Evolutionary conservation across 2,888 invertebrate genomes (phyloP).

Genomic region (Zaprionus bogoriensis): DNA sequence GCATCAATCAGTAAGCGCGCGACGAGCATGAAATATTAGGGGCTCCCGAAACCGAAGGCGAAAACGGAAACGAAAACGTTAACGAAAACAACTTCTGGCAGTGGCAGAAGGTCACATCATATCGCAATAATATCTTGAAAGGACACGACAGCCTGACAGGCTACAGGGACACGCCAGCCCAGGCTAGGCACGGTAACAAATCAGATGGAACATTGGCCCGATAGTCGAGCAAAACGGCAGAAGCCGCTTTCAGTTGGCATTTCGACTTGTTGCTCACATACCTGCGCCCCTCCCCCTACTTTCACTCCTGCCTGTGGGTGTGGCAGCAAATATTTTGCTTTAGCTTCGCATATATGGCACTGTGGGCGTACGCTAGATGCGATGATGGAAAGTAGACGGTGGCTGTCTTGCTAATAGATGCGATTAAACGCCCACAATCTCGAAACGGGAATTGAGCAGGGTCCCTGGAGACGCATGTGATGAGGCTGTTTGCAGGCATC

Average conservation of each 20-base stretch:
- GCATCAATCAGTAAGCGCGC: slow-evolving; percentile 57
- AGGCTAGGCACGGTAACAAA: slow-evolving; percentile 8
- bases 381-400: too few species aligned
- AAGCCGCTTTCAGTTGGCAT: slow-evolving; percentile 32
- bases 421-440: slow-evolving; percentile 71
- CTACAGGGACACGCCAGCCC: too few species aligned
- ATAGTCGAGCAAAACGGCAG: not conserved
- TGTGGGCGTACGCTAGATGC: not conserved
- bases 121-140: slow-evolving; percentile 33
- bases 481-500: not conserved
- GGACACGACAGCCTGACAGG: not conserved
- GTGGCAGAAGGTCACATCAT: not conserved
- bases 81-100: too few species aligned
- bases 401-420: slow-evolving; percentile 62
- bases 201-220: slow-evolving; percentile 23
- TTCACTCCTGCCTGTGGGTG: slow-evolving; percentile 19
- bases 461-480: not conserved
- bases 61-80: slow-evolving; percentile 6
- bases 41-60: slow-evolving; percentile 12
- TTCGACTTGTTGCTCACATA: slow-evolving; percentile 61
- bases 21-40: slow-evolving; percentile 39
- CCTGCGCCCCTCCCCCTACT: slow-evolving; percentile 18
- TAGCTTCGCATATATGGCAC: slow-evolving; percentile 34
- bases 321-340: slow-evolving; percentile 36
- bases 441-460: slow-evolving; percentile 23